Conservation (phyloP, 2,888 invertebrate species). For the Troides helena region DNA sequence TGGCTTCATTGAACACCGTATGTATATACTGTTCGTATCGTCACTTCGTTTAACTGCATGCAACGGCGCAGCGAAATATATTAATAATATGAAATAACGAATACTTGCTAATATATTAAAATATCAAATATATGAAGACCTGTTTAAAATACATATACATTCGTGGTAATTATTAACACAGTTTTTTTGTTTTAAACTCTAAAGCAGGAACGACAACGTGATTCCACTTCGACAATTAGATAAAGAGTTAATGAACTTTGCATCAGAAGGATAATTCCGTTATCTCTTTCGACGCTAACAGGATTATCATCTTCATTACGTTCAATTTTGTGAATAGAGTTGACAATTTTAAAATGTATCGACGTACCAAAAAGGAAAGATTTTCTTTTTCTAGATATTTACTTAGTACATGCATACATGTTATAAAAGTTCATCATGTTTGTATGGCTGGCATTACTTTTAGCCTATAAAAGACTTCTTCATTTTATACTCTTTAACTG, state of each 20-base stretch:
- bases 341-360: not conserved
- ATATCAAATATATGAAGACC: no score
- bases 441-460: no score
- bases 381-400: no score
- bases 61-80: no score
- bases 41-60: no score
- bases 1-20: no score
- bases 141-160: not conserved
- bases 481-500: no score
- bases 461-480: no score
- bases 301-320: conserved; percentile 28
- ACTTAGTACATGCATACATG: no score
- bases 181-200: conserved; percentile 5
- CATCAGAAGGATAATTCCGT: conserved; percentile 27
- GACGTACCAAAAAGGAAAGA: not conserved
- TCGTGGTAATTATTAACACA: not conserved
- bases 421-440: no score
- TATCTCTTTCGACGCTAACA: conserved; percentile 26
- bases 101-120: not conserved
- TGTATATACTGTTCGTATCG: no score
- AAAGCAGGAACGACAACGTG: conserved; percentile 10
- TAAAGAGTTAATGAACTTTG: conserved; percentile 34
- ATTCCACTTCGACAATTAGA: conserved; percentile 31
- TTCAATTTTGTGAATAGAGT: conserved; percentile 17
- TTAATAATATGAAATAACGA: not conserved